Percentiles rank a stretch among this genome's conserved stretches.
phyloP scores from a whole-genome alignment of 2,888 invertebrate species.

The Sinohyriopsis cumingii region DNA sequence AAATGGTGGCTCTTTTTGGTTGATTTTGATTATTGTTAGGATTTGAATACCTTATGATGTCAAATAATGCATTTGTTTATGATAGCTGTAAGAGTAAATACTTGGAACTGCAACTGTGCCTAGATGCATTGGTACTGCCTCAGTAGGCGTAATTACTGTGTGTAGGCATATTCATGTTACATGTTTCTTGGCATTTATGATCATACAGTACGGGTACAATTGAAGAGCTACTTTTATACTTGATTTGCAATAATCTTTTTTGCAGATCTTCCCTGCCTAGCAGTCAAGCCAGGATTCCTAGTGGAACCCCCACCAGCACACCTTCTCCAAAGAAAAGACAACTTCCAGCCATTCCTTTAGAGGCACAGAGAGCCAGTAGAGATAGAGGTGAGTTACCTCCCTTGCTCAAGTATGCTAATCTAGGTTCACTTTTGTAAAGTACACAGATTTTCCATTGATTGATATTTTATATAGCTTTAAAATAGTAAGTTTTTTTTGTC shows the following conservation, averaged over 20 bases:
- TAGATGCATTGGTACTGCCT: too few species aligned
- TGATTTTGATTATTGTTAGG: too few species aligned
- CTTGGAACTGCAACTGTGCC: too few species aligned
- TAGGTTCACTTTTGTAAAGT: neutral
- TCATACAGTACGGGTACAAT: neutral
- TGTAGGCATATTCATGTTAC: too few species aligned
- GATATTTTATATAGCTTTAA: too few species aligned
- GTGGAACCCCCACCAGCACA: constrained; percentile 93
- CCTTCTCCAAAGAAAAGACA: constrained; percentile 91
- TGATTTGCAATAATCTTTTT: neutral
- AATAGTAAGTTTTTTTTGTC: too few species aligned
- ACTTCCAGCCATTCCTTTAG: constrained; percentile 90
- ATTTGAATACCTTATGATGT: too few species aligned
- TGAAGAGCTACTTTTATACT: neutral
- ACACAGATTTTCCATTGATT: neutral
- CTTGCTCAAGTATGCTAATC: too few species aligned
- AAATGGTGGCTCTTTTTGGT: too few species aligned
- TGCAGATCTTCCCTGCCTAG: constrained; percentile 31
- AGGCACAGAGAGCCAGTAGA: constrained; percentile 65
- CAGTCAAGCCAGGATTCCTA: constrained; percentile 69
- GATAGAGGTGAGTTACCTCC: constrained; percentile 61
- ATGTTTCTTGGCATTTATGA: neutral
- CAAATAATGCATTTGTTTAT: too few species aligned
- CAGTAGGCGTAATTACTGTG: too few species aligned
- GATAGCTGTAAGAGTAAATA: too few species aligned